Evolutionary conservation across 2,888 invertebrate genomes (phyloP), one percentile per base, ranked within the genome.

Genomic region (Mechanitis mazaeus): DNA sequence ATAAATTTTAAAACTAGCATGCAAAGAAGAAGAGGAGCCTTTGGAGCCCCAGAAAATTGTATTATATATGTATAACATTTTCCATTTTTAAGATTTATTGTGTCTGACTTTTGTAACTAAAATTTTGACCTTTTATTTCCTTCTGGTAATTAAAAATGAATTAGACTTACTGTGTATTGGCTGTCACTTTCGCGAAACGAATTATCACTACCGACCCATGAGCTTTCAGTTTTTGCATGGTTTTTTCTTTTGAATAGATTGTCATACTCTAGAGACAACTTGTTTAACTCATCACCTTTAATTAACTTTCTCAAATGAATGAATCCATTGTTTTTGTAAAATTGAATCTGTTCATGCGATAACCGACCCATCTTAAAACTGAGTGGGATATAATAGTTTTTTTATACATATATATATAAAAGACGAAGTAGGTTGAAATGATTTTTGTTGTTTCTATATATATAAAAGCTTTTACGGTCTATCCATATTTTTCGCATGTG

Each of bases 241-340:
- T 83, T 85, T 72, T 92, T 92, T 60, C 85, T 80, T 38, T 76
- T 74, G 68, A 92, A 92, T 61, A 92, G 68, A 54, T 84, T 77
- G 69, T 92, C 84, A 68, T 92, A 93, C 60, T 91, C 90, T 6
- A 77, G 69, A 0, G 80, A 84, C 50, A 92, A 84, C 60, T 79
- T 78, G 11, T 84, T 75, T 12, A 92, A 72, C 67, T 91, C 90
- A 33, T 83, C 75, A 0, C 78, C 71, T 0, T 83, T 73, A 47
- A 91, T 82, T 12, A 92, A 68, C 53, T 86, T 79, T 46, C 85
- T 85, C 12, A 93, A 70, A 56, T 91, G 79, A 3, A 92, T 77
- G 69, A 83, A 92, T 0, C 92, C 92, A 72, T 92, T 91, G 3
- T 91, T 83, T 45, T 82, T 72, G 74, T 90, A 92, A 69, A 88